phyloP scores from a whole-genome alignment of 2,888 invertebrate species.

The Asteroscopus sphinx region DNA sequence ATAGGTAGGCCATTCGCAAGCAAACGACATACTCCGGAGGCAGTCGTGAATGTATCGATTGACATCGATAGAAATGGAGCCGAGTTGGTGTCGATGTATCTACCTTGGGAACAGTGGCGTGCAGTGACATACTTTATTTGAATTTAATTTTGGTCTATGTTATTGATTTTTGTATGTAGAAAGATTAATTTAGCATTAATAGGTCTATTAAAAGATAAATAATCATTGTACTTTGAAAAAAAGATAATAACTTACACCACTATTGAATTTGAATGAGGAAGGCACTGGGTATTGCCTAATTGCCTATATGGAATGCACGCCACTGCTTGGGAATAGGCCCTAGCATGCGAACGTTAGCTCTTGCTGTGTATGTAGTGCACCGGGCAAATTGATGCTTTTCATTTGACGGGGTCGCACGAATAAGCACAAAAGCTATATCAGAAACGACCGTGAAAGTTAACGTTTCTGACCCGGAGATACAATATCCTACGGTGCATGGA shows the following conservation, averaged over 20 bases:
- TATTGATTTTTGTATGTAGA: too few relatives aligned
- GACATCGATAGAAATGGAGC: constrained; percentile 72
- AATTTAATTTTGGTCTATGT: too few relatives aligned
- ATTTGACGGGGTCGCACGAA: constrained; percentile 67
- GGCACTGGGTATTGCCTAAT: too few relatives aligned
- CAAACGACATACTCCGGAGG: constrained; percentile 67
- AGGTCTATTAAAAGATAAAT: too few relatives aligned
- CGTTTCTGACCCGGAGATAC: constrained; percentile 73
- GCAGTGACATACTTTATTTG: too few relatives aligned
- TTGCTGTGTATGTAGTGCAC: constrained; percentile 40
- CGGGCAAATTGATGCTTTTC: constrained; percentile 66
- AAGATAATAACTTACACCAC: too few relatives aligned
- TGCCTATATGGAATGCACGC: too few relatives aligned
- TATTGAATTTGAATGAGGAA: too few relatives aligned
- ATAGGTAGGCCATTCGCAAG: constrained; percentile 56
- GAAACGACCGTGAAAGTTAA: constrained; percentile 78
- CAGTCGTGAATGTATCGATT: constrained; percentile 69
- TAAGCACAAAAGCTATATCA: constrained; percentile 68
- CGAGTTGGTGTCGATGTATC: constrained; percentile 58
- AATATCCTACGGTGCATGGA: constrained; percentile 74
- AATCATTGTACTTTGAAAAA: too few relatives aligned
- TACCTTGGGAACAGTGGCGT: constrained; percentile 62
- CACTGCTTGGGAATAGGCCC: constrained; percentile 56
- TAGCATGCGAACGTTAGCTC: constrained; percentile 49
- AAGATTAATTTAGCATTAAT: too few relatives aligned